Base-by-base conservation (phyloP, 2,113 vertebrate species). In the Eretmochelys imbricata region DNA sequence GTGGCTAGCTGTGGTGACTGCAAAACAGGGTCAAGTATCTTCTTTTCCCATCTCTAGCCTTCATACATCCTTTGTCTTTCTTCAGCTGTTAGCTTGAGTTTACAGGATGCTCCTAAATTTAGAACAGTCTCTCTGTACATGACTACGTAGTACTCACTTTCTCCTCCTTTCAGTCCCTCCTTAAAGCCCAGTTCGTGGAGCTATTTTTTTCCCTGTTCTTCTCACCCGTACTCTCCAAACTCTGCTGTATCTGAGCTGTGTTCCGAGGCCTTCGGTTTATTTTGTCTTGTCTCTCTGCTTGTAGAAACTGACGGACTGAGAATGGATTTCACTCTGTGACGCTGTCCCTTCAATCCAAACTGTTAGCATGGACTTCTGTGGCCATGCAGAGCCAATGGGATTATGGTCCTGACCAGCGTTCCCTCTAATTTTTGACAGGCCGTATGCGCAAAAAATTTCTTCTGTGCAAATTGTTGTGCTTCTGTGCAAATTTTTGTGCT, bases 191-290 rank as follows among this genome's bases (percentile, higher is more conserved):
- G 31, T 27, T 57, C 9, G 48, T 27, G 8, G 35, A 31, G 46
- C 42, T 38, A 20, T 29, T 57, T 5, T 19, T 35, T 84, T 54
- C 55, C 38, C 84, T 62, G 27, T 85, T 3, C 27, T 80, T 87
- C 82, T 92, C 53, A 35, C 78, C 88, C n/a, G 20, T 46, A 31
- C 88, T 90, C 82, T 83, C 46, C 65, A 82, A 82, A 51, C 20
- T 31, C 20, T 29, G 3, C 16, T 1, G 4, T 0, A 1, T 31
- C 54, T 38, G 83, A 4, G 2, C 50, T 27, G 3, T 80, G 29
- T 69, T 91, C 22, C 59, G 1, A 1, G 22, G 51, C 35, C 69
- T 50, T 59, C 59, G 14, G 35, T 96, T 85, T 65, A 6, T 80
- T 75, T 82, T 20, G 24, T 81, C 82, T 83, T 0, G 0, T 87